phyloP scores from a whole-genome alignment of 1,140 invertebrate genomes.

The Pachyrhynchus sulphureomaculatus region DNA sequence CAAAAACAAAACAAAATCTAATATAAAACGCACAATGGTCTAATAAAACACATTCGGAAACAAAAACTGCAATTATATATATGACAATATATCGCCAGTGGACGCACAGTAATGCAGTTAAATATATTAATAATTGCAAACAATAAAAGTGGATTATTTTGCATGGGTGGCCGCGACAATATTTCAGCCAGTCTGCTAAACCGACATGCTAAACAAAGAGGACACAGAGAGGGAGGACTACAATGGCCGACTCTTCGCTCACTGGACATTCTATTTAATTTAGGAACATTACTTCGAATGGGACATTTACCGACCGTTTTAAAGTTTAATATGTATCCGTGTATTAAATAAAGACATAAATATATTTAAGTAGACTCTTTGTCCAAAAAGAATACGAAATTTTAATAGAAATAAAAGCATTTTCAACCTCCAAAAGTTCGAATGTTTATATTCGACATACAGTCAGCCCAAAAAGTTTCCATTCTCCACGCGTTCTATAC shows the following conservation, averaged over 20 bases:
- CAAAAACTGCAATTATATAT: constrained; percentile 48
- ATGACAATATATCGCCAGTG: constrained; percentile 44
- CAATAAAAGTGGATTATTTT: constrained; percentile 49
- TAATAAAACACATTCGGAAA: constrained; percentile 48
- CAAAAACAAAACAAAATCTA: constrained; percentile 47
- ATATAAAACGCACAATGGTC: constrained; percentile 47
- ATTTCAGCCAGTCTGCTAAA: constrained; percentile 35
- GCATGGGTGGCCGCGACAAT: constrained; percentile 39
- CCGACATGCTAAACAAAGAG: constrained; percentile 33
- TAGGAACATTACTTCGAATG: constrained; percentile 29
- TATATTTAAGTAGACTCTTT: too few relatives aligned
- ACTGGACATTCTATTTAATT: constrained; percentile 37
- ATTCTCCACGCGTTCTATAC: too few relatives aligned
- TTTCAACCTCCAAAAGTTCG: too few relatives aligned
- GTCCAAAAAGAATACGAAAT: too few relatives aligned
- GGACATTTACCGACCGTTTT: constrained; percentile 26
- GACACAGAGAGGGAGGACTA: constrained; percentile 26
- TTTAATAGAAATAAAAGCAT: too few relatives aligned
- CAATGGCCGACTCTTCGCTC: constrained; percentile 14
- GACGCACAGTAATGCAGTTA: constrained; percentile 44
- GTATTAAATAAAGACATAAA: too few relatives aligned
- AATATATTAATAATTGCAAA: constrained; percentile 50
- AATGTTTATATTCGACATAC: too few relatives aligned
- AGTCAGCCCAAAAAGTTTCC: too few relatives aligned
- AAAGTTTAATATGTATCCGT: constrained; percentile 15